Percentiles rank a stretch among this genome's conserved stretches.
Evolutionary conservation across 2,113 vertebrate genomes (phyloP).

Genomic region (Lontra canadensis): DNA sequence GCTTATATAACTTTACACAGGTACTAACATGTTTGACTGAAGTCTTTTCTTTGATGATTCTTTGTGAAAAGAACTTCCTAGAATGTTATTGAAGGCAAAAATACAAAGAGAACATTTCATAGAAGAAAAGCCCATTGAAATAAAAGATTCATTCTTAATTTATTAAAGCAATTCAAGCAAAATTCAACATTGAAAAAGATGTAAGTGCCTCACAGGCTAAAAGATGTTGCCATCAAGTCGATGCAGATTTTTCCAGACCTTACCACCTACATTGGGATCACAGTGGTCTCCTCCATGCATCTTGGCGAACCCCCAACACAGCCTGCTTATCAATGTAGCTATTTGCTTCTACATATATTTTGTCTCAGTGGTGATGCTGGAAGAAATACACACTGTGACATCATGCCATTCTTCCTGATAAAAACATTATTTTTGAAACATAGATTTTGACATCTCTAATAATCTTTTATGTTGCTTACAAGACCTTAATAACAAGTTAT

Average conservation of each 20-base stretch:
- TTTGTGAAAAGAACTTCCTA: neutral
- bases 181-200: neutral
- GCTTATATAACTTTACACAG: neutral
- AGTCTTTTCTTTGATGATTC: neutral
- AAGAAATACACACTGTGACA: neutral
- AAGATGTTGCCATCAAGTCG: neutral
- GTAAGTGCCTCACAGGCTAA: neutral
- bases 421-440: constrained; percentile 48
- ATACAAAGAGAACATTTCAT: neutral
- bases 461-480: constrained; percentile 46
- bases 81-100: neutral
- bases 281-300: neutral
- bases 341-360: neutral
- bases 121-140: neutral
- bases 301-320: neutral
- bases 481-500: constrained; percentile 53
- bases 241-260: neutral
- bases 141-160: neutral
- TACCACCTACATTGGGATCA: neutral
- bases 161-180: neutral
- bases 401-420: constrained; percentile 30
- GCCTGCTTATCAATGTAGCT: neutral
- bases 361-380: neutral
- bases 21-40: neutral
- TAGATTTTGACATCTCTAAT: constrained; percentile 42